Percentiles rank a stretch among this genome's conserved stretches.
Conservation (phyloP, 2,888 invertebrate genomes). For the Syritta pipiens region DNA sequence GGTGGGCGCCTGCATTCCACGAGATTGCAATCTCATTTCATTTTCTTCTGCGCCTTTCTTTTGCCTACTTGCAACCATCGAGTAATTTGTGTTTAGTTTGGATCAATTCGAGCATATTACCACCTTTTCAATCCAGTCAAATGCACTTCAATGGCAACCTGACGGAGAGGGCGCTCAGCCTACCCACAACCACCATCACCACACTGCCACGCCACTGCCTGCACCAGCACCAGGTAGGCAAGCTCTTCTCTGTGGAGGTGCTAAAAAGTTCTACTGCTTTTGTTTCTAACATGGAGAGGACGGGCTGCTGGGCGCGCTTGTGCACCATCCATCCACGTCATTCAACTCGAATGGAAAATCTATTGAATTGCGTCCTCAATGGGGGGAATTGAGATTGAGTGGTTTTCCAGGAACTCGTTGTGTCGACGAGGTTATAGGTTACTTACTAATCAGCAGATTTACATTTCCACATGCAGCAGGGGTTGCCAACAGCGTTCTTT, state of each 20-base stretch:
- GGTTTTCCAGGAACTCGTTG: constrained; percentile 47
- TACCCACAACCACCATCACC: no score
- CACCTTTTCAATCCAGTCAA: constrained; percentile 68
- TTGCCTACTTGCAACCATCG: constrained; percentile 20
- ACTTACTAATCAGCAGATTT: constrained; percentile 67
- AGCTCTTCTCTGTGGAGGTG: constrained; percentile 20
- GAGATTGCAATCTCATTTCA: constrained; percentile 52
- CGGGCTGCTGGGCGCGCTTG: background rate
- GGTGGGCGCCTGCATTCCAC: constrained; percentile 12
- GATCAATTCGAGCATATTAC: constrained; percentile 67
- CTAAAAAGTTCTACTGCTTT: constrained; percentile 63
- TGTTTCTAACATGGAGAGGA: constrained; percentile 43
- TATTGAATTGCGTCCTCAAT: constrained; percentile 64
- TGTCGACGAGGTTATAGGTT: constrained; percentile 65
- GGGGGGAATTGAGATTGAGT: constrained; percentile 60
- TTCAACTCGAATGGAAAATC: constrained; percentile 64
- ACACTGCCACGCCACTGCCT: no score
- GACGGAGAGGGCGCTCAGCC: no score
- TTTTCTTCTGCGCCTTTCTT: constrained; percentile 5
- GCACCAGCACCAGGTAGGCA: background rate
- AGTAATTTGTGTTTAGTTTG: constrained; percentile 68
- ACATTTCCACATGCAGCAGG: constrained; percentile 52
- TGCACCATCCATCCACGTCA: constrained; percentile 34
- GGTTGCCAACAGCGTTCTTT: no score
- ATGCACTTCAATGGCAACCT: constrained; percentile 48